Evolutionary conservation across 2,888 invertebrate species (phyloP), one percentile per base, ranked within the genome.

Genomic region (Drosophila mimetica): DNA sequence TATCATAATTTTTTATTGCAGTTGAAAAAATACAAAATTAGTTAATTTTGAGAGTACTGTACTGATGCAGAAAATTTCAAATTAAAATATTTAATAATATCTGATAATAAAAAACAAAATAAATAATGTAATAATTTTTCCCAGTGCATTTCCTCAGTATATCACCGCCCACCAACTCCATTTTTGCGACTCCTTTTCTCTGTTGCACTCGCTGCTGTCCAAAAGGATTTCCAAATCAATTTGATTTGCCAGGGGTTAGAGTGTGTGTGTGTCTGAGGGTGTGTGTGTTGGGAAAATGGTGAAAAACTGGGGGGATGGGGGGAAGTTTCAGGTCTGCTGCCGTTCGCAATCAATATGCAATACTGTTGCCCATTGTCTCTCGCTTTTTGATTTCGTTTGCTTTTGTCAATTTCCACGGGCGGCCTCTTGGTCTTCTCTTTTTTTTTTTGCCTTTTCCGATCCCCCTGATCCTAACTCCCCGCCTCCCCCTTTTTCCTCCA

Each of bases 201-300:
- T 48, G 67, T 44, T 66, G 66, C 55, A 66, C 57, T 65, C 65
- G 57, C 61, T 70, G 55, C 69, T 67, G 55, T 75, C 46, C 53
- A 51, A 81, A 79, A 82, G 83, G 72, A 82, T 76, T 82, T 71
- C 48, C 39, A 85, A 85, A 82, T 85, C 81, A 85, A 82, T 69
- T 85, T 85, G 85, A 85, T 85, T 82, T 85, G 76, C 70, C 63
- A 57, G 36, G 58, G 59, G 48, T 64, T 64, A 63, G 20, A 16
- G 41, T 13, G 6, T 13, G 28, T 11, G 25, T 39, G 36, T 3
- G 34, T 34, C n/a, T n/a, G 30, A 2, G 2, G 2, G 14, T n/a
- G 37, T 11, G n/a, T 4, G 14, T 1, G 32, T 18, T 18, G 13
- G 4, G 8, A 9, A 5, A 30, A 47, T 32, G 44, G 51, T 11